Evolutionary conservation across 1,140 invertebrate genomes (phyloP), one percentile per base, ranked within the genome.

Genomic region (Anagrus nilaparvatae): DNA sequence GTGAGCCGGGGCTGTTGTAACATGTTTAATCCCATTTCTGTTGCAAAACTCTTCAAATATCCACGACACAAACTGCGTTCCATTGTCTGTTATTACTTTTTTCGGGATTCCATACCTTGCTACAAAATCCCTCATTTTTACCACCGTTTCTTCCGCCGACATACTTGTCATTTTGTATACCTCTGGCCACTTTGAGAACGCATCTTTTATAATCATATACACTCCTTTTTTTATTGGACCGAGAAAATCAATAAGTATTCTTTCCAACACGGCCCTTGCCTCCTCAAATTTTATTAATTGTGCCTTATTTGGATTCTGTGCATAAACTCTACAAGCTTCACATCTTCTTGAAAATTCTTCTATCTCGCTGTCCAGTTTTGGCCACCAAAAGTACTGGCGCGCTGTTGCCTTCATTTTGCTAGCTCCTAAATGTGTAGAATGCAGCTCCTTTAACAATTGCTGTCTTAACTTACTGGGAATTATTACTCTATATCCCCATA

Each of bases 341-440:
- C 29, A 30, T 5, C 8, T 10, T 30, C n/a, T 30, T 10, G 8
- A 8, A 30, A 30, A 30, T 6, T 30, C 16, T 30, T 30, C 29
- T 10, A 30, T 30, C 12, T 30, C 29, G 5, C 13, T 30, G 29
- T 30, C 29, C n/a, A n/a, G n/a, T n/a, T 48, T 52, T 19, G 54
- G 60, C 63, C 61, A 69, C 52, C 52, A 70, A 23, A 66, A 47
- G 40, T 61, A 59, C 13, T 47, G 47, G 17, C 62, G 19, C 3
- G 60, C 61, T 6, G 60, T 29, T 12, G 30, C 28, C 38, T 68
- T 69, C 60, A 65, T 67, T 18, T 54, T 48, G 7, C 47, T 43
- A n/a, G 60, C 59, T 1, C 60, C 63, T n/a, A 44, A 43, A 47
- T 66, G 60, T n/a, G 49, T 46, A n/a, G 33, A 30, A 47, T 67